Base-by-base conservation (phyloP, 2,113 vertebrate genomes). In the Amphiprion ocellaris region DNA sequence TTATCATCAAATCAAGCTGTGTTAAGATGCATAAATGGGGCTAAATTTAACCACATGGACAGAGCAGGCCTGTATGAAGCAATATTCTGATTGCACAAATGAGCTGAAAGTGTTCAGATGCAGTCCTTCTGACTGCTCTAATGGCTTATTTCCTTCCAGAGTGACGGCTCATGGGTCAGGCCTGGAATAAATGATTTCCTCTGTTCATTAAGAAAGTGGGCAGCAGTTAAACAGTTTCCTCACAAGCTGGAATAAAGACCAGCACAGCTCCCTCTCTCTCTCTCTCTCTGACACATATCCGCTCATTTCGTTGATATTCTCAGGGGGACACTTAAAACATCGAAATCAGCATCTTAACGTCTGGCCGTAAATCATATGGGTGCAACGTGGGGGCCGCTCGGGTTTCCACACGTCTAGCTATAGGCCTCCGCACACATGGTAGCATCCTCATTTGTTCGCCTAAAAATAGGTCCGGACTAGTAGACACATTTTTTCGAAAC, bases 401-500 rank as follows among this genome's bases (percentile, higher is more conserved):
- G 68, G 78, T 90, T 92, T 87, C 90, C 88, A 85, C 87, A 72
- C 49, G 70, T 82, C 89, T 65, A 64, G 87, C 87, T 90, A 92
- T 87, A 92, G 81, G 85, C 83, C 81, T 81, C 66, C 3, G 52
- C 81, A 60, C 89, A 91, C 89, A 90, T 93, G 93, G 81, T 83
- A 91, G 79, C 90, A 93, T 92, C 90, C 90, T 92, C 89, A 89
- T 95, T 92, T 94, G 90, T 93, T 90, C 83, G 6, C 83, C 91
- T 94, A 94, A 95, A 94, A 94, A 95, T 95, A 95, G 92, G 23
- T 83, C 69, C 21, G 50, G 92, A 91, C 94, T 87, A 95, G 68
- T 95, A 87, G 94, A 94, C 94, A 95, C 89, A 95, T 95, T 94
- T 95, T 94, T 92, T 92, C 49, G 90, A 94, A 93, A 93, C 89